Base-by-base conservation (phyloP, 2,888 invertebrate species). In the Drosophila sordidula region DNA sequence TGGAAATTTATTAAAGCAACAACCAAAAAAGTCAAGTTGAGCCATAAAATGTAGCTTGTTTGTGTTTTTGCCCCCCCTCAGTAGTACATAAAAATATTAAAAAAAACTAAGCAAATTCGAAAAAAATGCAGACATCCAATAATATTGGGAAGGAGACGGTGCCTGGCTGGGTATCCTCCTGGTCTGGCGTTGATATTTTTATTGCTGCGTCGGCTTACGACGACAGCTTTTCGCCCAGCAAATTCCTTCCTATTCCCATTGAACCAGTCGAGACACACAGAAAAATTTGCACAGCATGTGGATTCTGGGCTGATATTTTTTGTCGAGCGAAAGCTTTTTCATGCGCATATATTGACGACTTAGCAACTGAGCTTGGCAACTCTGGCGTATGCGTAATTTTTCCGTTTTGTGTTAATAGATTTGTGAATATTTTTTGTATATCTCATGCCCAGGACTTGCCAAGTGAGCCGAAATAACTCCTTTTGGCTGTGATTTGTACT, bases 1-100 rank as follows among this genome's bases (percentile, higher is more conserved):
- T 86, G 84, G 78, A 87, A 89, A 89, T 89, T 89, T 89, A 86
- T 89, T 84, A 86, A 80, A 77, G 82, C 81, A 77, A 80, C 71
- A 70, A 47, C 42, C 69, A 63, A 49, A 14, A 54, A 61, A 68
- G 55, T 61, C 56, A 79, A 74, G 74, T 82, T 78, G 63, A 80
- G 82, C 82, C 80, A 80, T 87, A 80, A 89, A 89, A 78, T 78
- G 70, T 71, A 57, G 61, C 72, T 74, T 69, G 71, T 82, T 72
- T 72, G 64, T 46, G 55, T 14, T 22, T 56, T 44, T 59, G 34
- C 34, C 42, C 39, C 42, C 39, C 32, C 52, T 42, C 50, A 54
- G 64, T 32, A 69, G 84, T 80, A 69, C 50, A 83, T 87, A 83
- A 87, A 83, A 83, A 83, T 83, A 83, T 83, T 79, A 75, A 70